phyloP scores from a whole-genome alignment of 2,888 invertebrate genomes.

The Seladonia tumulorum region DNA sequence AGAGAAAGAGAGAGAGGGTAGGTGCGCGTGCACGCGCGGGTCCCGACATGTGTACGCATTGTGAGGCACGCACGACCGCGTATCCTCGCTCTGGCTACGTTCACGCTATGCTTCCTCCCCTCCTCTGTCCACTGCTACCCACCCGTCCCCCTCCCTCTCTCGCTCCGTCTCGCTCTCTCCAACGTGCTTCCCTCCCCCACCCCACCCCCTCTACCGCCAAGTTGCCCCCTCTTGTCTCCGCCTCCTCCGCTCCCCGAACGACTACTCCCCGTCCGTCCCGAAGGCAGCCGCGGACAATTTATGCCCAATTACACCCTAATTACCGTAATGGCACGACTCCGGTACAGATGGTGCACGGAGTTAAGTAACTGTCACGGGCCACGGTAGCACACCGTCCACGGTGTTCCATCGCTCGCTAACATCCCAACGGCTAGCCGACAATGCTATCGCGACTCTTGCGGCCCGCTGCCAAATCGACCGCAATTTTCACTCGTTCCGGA shows the following conservation, averaged over 20 bases:
- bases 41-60: conserved; percentile 62
- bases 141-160: conserved; percentile 32
- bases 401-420: conserved; percentile 3
- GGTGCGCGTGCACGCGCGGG: conserved; percentile 60
- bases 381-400: conserved; percentile 50
- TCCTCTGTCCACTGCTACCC: conserved; percentile 36
- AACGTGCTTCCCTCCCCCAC: conserved; percentile 16
- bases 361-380: conserved; percentile 72
- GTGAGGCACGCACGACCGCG: conserved; percentile 60
- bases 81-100: conserved; percentile 54
- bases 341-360: conserved; percentile 71
- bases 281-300: conserved; percentile 67
- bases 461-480: background rate
- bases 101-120: conserved; percentile 54
- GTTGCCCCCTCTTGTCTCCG: conserved; percentile 59
- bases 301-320: conserved; percentile 77
- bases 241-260: conserved; percentile 54
- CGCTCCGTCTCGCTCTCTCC: conserved; percentile 14
- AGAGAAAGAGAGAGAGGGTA: conserved; percentile 22
- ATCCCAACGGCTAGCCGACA: background rate
- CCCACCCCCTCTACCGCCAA: conserved; percentile 12
- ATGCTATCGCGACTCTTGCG: background rate
- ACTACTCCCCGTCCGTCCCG: conserved; percentile 43
- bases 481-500: background rate
- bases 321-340: conserved; percentile 74